Evolutionary conservation across 1,140 invertebrate species (phyloP).

Genomic region (Gryllus bimaculatus): DNA sequence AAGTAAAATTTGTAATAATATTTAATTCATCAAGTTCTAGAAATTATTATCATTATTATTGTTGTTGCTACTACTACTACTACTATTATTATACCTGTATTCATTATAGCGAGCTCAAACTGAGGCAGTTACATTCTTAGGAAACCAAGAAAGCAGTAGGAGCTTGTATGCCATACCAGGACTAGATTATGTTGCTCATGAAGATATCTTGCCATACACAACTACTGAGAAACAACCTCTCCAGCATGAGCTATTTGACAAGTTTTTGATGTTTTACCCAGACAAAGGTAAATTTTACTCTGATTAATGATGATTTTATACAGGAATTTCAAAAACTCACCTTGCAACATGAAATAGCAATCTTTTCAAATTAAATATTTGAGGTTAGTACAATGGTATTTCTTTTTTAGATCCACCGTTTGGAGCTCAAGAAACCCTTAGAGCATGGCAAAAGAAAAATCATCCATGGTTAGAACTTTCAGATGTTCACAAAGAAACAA

Average conservation of each 20-base stretch:
- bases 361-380: too few relatives aligned
- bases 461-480: slow-evolving; percentile 93
- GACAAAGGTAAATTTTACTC: slow-evolving; percentile 50
- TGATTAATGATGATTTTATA: too few relatives aligned
- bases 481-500: slow-evolving; percentile 96
- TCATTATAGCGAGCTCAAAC: slow-evolving; percentile 75
- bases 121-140: slow-evolving; percentile 94
- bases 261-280: slow-evolving; percentile 75
- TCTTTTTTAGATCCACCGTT: slow-evolving; percentile 66
- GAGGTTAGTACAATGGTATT: too few relatives aligned
- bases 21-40: not conserved
- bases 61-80: slow-evolving; percentile 2
- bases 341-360: too few relatives aligned
- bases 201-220: slow-evolving; percentile 83
- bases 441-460: slow-evolving; percentile 95
- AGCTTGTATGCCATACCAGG: slow-evolving; percentile 91
- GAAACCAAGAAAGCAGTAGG: slow-evolving; percentile 87
- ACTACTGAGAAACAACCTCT: slow-evolving; percentile 74
- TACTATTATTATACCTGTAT: not conserved
- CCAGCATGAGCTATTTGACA: slow-evolving; percentile 92
- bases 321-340: too few relatives aligned
- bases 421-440: slow-evolving; percentile 76
- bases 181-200: slow-evolving; percentile 92
- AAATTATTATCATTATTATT: slow-evolving; percentile 18
- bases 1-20: slow-evolving; percentile 36